Base-by-base conservation (phyloP, 1,140 invertebrate species). In the Eupeodes corollae region DNA sequence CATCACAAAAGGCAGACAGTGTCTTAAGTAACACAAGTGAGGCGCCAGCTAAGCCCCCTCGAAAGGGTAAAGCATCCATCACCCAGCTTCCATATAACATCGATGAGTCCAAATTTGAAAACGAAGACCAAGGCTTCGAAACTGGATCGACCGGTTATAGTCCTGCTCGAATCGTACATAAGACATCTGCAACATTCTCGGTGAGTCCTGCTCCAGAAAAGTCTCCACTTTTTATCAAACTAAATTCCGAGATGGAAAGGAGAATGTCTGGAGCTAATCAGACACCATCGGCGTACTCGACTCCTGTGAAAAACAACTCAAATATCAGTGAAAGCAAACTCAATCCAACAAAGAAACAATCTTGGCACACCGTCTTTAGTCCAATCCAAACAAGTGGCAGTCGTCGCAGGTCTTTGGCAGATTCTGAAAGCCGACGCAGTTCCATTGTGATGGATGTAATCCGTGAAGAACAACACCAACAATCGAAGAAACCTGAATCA, bases 401-500 rank as follows among this genome's bases (percentile, higher is more conserved):
- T 51, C 44, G 30, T 15, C 37, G n/a, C 59, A 30, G 32, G 13
- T 44, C 41, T 2, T 6, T 44, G 6, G 30, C 41, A 3, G 38
- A 42, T n/a, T 18, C 30, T 5, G 56, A 55, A 18, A 42, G 58
- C 8, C 54, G 62, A 6, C 58, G 58, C 32, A 65, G 56, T 19
- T 65, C 63, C 1, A 2, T 63, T 44, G 56, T 55, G 32, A 65
- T 65, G 63, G 56, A 65, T 38, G 62, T 65, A 11, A 65, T 65
- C 11, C 53, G 50, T 0, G 63, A 65, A 40, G 59, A 63, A 50
- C 62, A 62, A 16, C 62, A 58, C 0, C 14, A 65, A 15, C 59
- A 65, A 13, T 31, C 40, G 14, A 39, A 45, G 35, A 14, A n/a
- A n/a, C 35, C 35, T 6, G 21, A 26, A 5, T 26, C 21, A 8